A percentile compares a stretch with the other conserved stretches of the same genome.
These are phyloP conservation scores for Hermodice carunculata DNA, from an alignment of 2,888 invertebrate species.

Conservation along the genomic window DNA sequence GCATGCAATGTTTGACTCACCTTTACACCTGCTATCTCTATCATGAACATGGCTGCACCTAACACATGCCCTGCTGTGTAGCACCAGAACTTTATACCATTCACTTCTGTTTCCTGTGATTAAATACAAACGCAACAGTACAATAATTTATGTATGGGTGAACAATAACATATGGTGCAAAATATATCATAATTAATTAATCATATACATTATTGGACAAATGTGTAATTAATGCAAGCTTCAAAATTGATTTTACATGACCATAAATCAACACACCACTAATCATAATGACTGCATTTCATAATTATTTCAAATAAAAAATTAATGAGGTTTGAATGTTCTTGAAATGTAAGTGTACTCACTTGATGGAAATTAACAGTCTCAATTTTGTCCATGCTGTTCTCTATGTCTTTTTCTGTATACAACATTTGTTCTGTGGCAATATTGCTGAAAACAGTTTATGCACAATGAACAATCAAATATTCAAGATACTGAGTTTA, in stretches of 20 bases:
- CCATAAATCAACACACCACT: too few species aligned
- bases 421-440: conserved; percentile 84
- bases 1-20: too few species aligned
- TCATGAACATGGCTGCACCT: conserved; percentile 99
- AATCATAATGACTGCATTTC: too few species aligned
- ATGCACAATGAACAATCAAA: too few species aligned
- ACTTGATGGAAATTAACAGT: conserved; percentile 91
- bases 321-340: not conserved
- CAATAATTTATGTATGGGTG: too few species aligned
- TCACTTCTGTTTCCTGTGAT: conserved; percentile 88
- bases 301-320: too few species aligned
- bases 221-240: not conserved
- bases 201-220: not conserved
- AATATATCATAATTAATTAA: too few species aligned
- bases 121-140: too few species aligned
- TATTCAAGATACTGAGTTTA: too few species aligned
- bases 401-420: conserved; percentile 96
- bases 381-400: conserved; percentile 99
- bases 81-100: conserved; percentile 97
- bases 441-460: conserved; percentile 87
- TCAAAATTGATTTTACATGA: too few species aligned
- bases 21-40: conserved; percentile 99
- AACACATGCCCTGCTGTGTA: conserved; percentile 97
- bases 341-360: not conserved
- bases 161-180: not conserved